Base-by-base conservation (phyloP, 2,888 invertebrate species). In the Agonum fuliginosum region DNA sequence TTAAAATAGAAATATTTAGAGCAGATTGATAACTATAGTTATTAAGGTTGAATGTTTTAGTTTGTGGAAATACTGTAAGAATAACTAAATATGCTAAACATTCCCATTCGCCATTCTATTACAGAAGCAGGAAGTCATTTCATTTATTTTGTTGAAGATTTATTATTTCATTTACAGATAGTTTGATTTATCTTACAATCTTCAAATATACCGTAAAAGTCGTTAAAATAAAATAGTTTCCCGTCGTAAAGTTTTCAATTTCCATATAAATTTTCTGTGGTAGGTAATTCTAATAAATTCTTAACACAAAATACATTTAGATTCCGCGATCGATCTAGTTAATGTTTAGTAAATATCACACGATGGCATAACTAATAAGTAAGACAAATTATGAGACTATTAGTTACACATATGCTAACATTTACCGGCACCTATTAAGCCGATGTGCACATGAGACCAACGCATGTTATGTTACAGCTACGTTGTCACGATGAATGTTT, bases 361-460 rank as follows among this genome's bases (percentile, higher is more conserved):
- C 14, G 46, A 46, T 46, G 58, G 30, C 58, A 6, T 67, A 67
- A 37, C 67, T 67, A 67, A 67, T 67, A 67, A 41, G 67, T 37
- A 67, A 67, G 67, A 41, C 67, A 67, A 67, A 67, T 67, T 67
- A 67, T 67, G 37, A 67, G 43, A 19, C 41, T 67, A 67, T 67
- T 67, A 27, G 37, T 67, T 41, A 67, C 41, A 41, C 37, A 67
- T 20, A 41, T 14, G 67, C 67, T 6, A 27, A 54, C 54, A 54
- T 54, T 54, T 54, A 54, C 24, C 17, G 20, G 8, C 8, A 24
- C 24, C 67, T 67, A 67, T 67, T 67, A 67, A 67, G 43, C 37
- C 22, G 37, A 17, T 62, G 34, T 17, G 17, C 58, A 62, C 58
- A 62, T 62, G 58, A 62, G 58, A 6, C 58, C 58, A 62, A n/a